These are phyloP conservation scores for Heloderma charlesbogerti DNA, from an alignment of 2,113 vertebrate species.

Conservation along the genomic window DNA sequence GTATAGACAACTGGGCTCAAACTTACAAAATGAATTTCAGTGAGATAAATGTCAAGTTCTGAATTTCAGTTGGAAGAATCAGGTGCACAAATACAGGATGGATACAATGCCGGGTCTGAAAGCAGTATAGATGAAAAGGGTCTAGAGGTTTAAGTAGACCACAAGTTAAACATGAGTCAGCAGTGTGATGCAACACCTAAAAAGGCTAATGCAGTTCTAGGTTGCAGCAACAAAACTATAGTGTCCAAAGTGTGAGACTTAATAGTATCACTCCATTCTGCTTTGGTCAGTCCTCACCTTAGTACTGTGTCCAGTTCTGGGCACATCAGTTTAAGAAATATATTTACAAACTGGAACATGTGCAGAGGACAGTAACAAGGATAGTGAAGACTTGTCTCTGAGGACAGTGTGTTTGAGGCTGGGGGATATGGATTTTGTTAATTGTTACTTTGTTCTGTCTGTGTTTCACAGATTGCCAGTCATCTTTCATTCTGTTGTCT, in stretches of 20 bases:
- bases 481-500: no score
- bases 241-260: background rate
- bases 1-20: background rate
- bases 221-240: background rate
- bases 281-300: background rate
- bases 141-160: background rate
- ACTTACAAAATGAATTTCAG: background rate
- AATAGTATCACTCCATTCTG: background rate
- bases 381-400: background rate
- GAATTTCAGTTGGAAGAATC: no score
- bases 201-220: background rate
- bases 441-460: no score
- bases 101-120: background rate
- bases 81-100: background rate
- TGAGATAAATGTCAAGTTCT: background rate
- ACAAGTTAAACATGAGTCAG: background rate
- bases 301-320: background rate
- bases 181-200: background rate
- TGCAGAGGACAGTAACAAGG: background rate
- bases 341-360: background rate
- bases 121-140: background rate
- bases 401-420: no score
- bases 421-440: no score
- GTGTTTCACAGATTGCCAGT: no score
- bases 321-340: background rate